Percentiles rank a stretch among this genome's conserved stretches.
These are phyloP conservation scores for Serinus canaria DNA, from an alignment of 2,113 vertebrate genomes.

Conservation along the genomic window DNA sequence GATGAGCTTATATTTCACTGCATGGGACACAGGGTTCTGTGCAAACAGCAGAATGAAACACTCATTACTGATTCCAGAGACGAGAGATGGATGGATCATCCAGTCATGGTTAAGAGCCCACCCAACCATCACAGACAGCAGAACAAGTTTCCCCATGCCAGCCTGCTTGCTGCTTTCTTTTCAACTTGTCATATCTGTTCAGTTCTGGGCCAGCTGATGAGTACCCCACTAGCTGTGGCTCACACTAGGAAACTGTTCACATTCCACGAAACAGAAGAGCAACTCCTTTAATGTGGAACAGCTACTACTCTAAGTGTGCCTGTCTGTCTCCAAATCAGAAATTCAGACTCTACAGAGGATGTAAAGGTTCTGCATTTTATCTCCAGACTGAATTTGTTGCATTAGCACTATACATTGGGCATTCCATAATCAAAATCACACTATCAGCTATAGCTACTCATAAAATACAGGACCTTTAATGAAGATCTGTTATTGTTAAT, in stretches of 20 bases:
- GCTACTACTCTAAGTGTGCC: no score
- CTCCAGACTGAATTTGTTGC: not conserved
- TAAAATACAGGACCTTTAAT: not conserved
- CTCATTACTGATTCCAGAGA: not conserved
- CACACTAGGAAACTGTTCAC: not conserved
- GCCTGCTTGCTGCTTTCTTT: not conserved
- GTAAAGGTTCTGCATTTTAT: not conserved
- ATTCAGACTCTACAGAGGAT: not conserved
- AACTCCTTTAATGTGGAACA: not conserved
- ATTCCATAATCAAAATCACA: not conserved
- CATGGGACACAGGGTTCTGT: rapidly evolving
- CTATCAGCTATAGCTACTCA: not conserved
- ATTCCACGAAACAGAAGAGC: not conserved
- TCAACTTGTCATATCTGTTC: not conserved
- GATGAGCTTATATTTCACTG: not conserved
- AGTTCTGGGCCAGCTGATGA: not conserved
- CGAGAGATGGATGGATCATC: not conserved
- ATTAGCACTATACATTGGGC: not conserved
- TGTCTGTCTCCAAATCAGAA: not conserved
- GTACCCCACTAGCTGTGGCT: not conserved
- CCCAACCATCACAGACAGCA: not conserved
- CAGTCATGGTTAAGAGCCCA: not conserved
- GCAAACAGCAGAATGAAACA: not conserved
- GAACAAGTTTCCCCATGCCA: not conserved
- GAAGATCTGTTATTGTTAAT: not conserved